Percentiles rank a stretch among this genome's conserved stretches.
phyloP scores from a whole-genome alignment of 2,113 vertebrate species.

The Anoura caudifer region DNA sequence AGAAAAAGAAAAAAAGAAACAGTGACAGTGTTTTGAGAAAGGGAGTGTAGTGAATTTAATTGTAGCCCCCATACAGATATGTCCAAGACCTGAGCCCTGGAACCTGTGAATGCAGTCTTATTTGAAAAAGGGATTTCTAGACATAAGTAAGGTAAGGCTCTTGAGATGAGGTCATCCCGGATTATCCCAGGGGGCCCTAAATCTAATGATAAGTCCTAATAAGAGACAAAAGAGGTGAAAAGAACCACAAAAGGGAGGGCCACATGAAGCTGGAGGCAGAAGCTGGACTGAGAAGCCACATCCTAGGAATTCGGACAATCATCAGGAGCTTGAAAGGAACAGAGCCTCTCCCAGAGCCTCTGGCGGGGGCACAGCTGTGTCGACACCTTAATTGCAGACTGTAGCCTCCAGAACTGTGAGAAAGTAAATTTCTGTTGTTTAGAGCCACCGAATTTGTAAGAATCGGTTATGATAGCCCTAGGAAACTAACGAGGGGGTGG shows the following conservation, averaged over 20 bases:
- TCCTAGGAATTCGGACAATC: background rate
- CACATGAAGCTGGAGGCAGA: background rate
- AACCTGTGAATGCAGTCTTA: background rate
- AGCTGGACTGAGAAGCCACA: background rate
- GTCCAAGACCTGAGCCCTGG: background rate
- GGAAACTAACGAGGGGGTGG: background rate
- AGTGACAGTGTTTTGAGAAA: background rate
- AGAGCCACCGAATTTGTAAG: background rate
- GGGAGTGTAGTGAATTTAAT: background rate
- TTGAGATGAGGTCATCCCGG: background rate
- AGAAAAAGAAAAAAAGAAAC: no score
- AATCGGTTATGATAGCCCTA: background rate
- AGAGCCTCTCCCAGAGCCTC: background rate
- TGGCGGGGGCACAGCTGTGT: background rate
- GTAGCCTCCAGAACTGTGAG: background rate
- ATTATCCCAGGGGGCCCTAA: background rate
- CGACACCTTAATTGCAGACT: background rate
- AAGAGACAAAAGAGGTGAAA: background rate
- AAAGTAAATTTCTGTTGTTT: background rate
- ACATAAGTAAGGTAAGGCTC: background rate
- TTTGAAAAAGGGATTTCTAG: background rate
- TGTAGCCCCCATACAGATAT: background rate
- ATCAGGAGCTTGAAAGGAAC: background rate
- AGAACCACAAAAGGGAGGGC: background rate
- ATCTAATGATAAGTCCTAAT: background rate